phyloP scores from a whole-genome alignment of 2,797 vertebrate species.

The Megaceryle alcyon region DNA sequence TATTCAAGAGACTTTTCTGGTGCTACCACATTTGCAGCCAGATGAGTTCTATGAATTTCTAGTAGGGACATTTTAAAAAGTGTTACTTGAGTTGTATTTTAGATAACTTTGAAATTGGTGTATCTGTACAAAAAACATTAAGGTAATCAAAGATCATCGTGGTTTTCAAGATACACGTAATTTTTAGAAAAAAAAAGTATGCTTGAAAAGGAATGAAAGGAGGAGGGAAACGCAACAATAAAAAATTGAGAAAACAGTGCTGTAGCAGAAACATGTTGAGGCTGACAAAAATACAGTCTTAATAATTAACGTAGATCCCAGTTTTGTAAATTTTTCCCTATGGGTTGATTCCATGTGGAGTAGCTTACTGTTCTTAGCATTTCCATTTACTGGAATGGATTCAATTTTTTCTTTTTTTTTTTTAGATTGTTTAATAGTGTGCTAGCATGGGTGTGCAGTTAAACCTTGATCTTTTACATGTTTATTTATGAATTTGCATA shows the following conservation, averaged over 20 bases:
- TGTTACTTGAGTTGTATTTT: not conserved
- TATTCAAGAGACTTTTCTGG: not conserved
- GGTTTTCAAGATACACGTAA: not conserved
- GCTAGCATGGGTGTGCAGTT: not conserved
- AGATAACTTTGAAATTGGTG: not conserved
- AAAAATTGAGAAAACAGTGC: not conserved
- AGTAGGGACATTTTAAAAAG: not conserved
- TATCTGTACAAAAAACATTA: not conserved
- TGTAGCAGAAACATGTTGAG: not conserved
- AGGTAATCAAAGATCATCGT: not conserved
- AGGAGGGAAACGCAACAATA: not conserved
- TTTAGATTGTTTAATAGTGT: not conserved
- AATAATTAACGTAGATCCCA: not conserved
- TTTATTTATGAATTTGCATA: not conserved
- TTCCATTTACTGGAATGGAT: not conserved
- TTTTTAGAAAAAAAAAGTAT: not conserved
- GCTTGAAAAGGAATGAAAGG: not conserved
- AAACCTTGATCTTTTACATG: not conserved
- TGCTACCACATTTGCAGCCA: not conserved
- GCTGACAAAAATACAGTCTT: not conserved
- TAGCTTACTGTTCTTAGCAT: not conserved
- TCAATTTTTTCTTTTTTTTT: not conserved
- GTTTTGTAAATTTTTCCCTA: not conserved
- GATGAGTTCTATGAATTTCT: not conserved
- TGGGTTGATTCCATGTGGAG: not conserved